A percentile compares a stretch with the other conserved stretches of the same genome.
Evolutionary conservation across 2,888 invertebrate species (phyloP).

Genomic region (Lasioglossum oenotherae): DNA sequence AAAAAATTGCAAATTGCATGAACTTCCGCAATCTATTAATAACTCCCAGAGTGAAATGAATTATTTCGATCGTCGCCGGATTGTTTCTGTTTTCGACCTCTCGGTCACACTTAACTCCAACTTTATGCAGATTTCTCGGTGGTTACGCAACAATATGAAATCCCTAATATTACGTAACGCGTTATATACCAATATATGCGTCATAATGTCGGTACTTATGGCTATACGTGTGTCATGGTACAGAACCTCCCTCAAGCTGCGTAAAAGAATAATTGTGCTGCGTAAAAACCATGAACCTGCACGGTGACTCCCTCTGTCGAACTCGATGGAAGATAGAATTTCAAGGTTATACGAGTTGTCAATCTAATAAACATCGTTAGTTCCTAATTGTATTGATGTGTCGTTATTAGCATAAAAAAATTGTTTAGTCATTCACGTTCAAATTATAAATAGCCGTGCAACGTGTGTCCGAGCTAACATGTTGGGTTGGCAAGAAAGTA

Average conservation of each 20-base stretch:
- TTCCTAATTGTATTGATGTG: conserved; percentile 59
- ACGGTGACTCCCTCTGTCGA: conserved; percentile 57
- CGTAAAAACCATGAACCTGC: conserved; percentile 62
- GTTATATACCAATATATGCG: conserved; percentile 34
- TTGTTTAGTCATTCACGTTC: not conserved
- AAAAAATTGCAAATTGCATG: too few species aligned
- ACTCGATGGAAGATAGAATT: conserved; percentile 5
- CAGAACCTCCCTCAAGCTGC: conserved; percentile 41
- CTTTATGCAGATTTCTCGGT: conserved; percentile 42
- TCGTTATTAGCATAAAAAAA: conserved; percentile 10
- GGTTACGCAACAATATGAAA: conserved; percentile 61
- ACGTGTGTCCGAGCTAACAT: not conserved
- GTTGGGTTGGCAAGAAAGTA: too few species aligned
- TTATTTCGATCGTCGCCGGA: not conserved
- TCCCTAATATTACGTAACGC: conserved; percentile 62
- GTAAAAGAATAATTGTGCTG: conserved; percentile 65
- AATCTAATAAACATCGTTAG: conserved; percentile 62
- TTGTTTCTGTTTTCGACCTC: not conserved
- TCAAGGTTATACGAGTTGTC: conserved; percentile 52
- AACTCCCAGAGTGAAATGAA: not conserved
- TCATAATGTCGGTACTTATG: conserved; percentile 48
- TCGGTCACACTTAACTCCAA: conserved; percentile 9
- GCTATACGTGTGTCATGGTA: conserved; percentile 25
- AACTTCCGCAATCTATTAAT: too few species aligned
- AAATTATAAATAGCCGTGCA: not conserved